Evolutionary conservation across 2,797 vertebrate genomes (phyloP), one percentile per base, ranked within the genome.

Genomic region (Aeoliscus strigatus): DNA sequence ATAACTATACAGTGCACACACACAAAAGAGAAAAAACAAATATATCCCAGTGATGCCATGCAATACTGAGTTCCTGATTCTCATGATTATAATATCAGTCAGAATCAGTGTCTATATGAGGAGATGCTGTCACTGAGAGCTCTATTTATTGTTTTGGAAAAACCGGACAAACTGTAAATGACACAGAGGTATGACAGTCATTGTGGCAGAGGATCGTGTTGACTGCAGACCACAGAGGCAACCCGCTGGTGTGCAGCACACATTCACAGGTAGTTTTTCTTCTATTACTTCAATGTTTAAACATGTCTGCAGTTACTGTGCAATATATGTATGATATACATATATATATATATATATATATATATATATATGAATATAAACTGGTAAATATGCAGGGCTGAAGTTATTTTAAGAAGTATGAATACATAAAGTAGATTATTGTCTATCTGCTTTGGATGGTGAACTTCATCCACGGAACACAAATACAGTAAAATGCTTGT

Each of bases 101-200:
- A n/a, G n/a, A n/a, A n/a, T n/a, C 3, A 9, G 10, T 14, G 16
- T 34, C 14, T 4, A 4, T 8, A n/a, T 3, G 25, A 8, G 9
- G 11, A 15, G 8, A 9, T 41, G 30, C 30, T 57, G 18, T 21
- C 15, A 21, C 7, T n/a, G 11, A 13, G n/a, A 50, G 31, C n/a
- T 30, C 32, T 40, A 11, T 27, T 27, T 33, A n/a, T 35, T 56
- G 46, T 66, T 70, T 39, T 73, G 65, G 61, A 77, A 55, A 70
- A 77, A 68, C 56, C 59, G 64, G 73, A 77, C 68, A 64, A 51
- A 31, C 75, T 32, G 5, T 31, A 14, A 26, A 16, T 80, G 77
- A 75, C 64, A 8, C 41, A 42, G 43, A 43, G 30, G 51, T 61
- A 63, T 60, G 67, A 62, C 46, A 37, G 67, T 66, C 47, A 61